Percentiles rank a stretch among this genome's conserved stretches.
phyloP scores from a whole-genome alignment of 1,140 invertebrate species.

The Euura lappo region DNA sequence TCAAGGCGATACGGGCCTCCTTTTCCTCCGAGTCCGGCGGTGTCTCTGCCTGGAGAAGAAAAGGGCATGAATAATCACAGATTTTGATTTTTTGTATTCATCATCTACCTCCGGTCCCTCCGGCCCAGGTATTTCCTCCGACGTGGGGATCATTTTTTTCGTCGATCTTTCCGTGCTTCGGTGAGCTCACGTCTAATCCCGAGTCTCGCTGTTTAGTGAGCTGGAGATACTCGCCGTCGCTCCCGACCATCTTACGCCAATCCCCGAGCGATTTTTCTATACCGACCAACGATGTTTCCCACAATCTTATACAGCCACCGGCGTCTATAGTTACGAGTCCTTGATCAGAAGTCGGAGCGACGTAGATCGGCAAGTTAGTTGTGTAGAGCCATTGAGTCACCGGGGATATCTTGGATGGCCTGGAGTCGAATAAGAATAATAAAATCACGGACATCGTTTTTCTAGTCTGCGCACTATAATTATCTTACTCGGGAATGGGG shows the following conservation, averaged over 20 bases:
- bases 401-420: constrained; percentile 38
- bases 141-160: constrained; percentile 89
- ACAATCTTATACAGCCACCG: constrained; percentile 65
- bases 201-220: constrained; percentile 77
- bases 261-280: constrained; percentile 56
- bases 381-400: constrained; percentile 52
- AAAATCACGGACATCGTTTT: neutral
- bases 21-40: constrained; percentile 92
- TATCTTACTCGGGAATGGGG: constrained; percentile 63
- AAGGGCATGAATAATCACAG: too few relatives aligned
- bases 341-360: constrained; percentile 43
- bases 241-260: constrained; percentile 51
- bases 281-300: constrained; percentile 63
- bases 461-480: too few relatives aligned
- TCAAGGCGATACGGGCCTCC: constrained; percentile 92
- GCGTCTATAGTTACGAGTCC: constrained; percentile 66
- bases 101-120: constrained; percentile 80
- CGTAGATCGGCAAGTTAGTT: constrained; percentile 48
- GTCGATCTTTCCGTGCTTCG: constrained; percentile 94
- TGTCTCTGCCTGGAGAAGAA: constrained; percentile 69
- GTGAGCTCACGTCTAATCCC: constrained; percentile 74
- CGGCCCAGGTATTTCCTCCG: constrained; percentile 96
- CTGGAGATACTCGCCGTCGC: constrained; percentile 69
- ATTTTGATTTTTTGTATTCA: neutral
- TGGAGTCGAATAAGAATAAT: neutral